Evolutionary conservation across 2,113 vertebrate species (phyloP).

Genomic region (Andinoacara biseriatus): DNA sequence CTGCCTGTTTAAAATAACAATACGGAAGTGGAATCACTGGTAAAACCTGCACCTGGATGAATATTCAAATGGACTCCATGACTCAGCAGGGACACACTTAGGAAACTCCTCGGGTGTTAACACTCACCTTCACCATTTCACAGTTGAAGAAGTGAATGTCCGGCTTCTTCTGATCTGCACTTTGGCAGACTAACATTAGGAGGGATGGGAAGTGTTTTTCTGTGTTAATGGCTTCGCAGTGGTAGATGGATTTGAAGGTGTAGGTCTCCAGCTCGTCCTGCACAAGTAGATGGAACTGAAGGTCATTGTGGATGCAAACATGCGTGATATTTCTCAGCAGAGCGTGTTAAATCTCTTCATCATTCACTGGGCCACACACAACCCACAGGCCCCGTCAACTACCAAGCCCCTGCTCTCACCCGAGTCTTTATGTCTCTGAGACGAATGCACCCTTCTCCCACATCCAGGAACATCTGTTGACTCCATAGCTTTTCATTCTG

Average conservation of each 20-base stretch:
- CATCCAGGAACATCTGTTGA: conserved; percentile 75
- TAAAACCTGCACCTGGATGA: conserved; percentile 32
- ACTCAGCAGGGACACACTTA: neutral
- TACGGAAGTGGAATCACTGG: conserved; percentile 14
- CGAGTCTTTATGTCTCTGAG: conserved; percentile 70
- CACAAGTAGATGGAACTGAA: neutral
- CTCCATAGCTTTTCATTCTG: conserved; percentile 72
- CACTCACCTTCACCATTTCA: conserved; percentile 80
- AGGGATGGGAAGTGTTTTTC: conserved; percentile 77
- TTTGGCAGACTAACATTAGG: conserved; percentile 84
- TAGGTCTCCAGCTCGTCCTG: conserved; percentile 87
- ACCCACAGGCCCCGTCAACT: neutral
- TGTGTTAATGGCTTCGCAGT: conserved; percentile 79
- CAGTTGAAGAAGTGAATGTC: conserved; percentile 88
- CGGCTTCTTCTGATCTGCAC: conserved; percentile 74
- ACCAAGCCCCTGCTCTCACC: conserved; percentile 36
- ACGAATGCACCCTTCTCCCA: conserved; percentile 44
- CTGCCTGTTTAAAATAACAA: conserved; percentile 70
- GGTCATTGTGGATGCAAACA: neutral
- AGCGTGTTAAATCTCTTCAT: neutral
- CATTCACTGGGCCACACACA: neutral
- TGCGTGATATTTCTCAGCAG: neutral
- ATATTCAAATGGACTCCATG: neutral
- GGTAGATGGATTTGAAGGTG: conserved; percentile 74
- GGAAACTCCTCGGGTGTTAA: no score